Conservation (phyloP, 2,113 vertebrate genomes). For the Paradoxurus hermaphroditus region DNA sequence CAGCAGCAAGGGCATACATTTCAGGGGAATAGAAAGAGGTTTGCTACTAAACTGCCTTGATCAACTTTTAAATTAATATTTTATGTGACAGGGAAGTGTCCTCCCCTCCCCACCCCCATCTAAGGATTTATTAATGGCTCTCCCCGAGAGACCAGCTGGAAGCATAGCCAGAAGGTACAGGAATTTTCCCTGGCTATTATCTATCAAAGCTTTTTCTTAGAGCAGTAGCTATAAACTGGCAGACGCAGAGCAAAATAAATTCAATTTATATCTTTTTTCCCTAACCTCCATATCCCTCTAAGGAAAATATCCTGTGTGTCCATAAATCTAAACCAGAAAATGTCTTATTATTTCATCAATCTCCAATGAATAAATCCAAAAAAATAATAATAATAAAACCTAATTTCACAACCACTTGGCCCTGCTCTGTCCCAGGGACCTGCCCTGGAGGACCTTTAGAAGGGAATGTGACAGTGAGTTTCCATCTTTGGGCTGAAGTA, state of each 20-base stretch:
- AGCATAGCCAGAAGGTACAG: constrained; percentile 12
- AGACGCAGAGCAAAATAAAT: background rate
- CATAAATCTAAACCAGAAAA: constrained; percentile 46
- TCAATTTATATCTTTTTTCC: constrained; percentile 43
- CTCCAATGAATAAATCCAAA: background rate
- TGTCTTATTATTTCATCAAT: background rate
- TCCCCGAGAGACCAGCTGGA: background rate
- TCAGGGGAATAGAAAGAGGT: background rate
- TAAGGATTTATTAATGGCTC: background rate
- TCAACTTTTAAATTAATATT: constrained; percentile 64
- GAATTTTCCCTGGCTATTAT: background rate
- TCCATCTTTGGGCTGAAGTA: background rate
- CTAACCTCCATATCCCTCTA: background rate
- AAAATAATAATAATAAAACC: background rate
- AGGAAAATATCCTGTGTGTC: background rate
- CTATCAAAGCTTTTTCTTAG: constrained; percentile 17
- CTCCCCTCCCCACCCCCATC: background rate
- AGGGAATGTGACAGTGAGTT: background rate
- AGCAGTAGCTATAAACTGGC: background rate
- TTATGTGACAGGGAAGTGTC: constrained; percentile 3
- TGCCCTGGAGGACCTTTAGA: background rate
- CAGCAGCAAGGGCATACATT: background rate
- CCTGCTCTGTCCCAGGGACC: background rate
- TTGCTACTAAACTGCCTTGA: constrained; percentile 24
- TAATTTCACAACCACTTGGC: background rate